Base-by-base conservation (phyloP, 2,113 vertebrate species). In the Aegotheles bennettii region DNA sequence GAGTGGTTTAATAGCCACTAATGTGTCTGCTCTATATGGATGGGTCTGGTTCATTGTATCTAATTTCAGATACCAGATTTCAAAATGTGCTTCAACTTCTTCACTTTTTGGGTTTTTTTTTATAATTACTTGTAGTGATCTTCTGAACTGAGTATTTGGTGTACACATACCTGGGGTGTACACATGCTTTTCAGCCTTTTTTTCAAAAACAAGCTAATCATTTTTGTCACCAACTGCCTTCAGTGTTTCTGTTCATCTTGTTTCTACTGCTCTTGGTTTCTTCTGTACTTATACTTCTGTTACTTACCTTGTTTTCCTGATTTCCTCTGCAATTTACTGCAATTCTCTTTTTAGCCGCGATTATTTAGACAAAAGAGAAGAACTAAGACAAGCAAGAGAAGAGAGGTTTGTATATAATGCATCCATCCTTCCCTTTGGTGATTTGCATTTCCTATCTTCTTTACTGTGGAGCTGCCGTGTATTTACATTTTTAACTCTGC, bases 361-460 rank as follows among this genome's bases (percentile, higher is more conserved):
- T 88, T 98, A 99, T 95, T 97, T 98, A 93, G 99, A 99, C 88
- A 99, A 99, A 97, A 98, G 98, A 97, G 99, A 99, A 95, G 99
- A 99, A 73, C 98, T 98, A 54, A 98, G 98, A 97, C 99, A 99
- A 94, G 99, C 99, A 87, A 98, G 99, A 97, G 99, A 99, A 97
- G 99, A 99, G 94, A 99, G 99, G 99, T 99, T 96, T 96, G 98
- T 98, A 97, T 79, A 57, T 60, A 25, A 74, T 60, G 71, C 91
- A 77, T 93, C 90, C 48, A 40, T 57, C 24, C 29, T 88, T 81
- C 47, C 57, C 54, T 94, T 43, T 91, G 40, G 8, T 69, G 95
- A 48, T 82, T 93, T 94, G 48, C 31, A 38, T 38, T 95, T 93
- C 19, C 40, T 86, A 2, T 93, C 28, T 79, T 64, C 48, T 81